Conservation (phyloP, 2,113 vertebrate species). For the Oreocharis arfaki region DNA sequence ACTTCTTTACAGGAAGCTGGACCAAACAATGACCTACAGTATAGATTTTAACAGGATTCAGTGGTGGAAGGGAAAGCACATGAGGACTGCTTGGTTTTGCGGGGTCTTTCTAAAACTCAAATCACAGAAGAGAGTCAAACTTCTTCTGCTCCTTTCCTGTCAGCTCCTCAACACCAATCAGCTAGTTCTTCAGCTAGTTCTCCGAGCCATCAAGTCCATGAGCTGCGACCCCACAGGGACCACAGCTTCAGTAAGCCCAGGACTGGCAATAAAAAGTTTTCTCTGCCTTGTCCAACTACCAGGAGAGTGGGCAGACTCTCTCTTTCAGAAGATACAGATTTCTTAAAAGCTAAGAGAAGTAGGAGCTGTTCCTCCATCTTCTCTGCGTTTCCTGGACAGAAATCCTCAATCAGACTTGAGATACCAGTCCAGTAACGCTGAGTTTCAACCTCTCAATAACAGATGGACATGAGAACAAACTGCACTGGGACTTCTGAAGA, state of each 20-base stretch:
- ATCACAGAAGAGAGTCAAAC: neutral
- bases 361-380: neutral
- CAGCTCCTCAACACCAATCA: neutral
- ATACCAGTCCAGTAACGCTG: neutral
- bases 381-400: neutral
- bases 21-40: neutral
- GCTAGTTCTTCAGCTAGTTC: neutral
- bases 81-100: neutral
- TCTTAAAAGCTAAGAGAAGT: neutral
- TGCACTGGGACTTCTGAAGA: neutral
- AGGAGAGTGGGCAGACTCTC: neutral
- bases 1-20: neutral
- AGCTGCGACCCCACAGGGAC: neutral
- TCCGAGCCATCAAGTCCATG: neutral
- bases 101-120: neutral
- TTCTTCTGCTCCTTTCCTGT: neutral
- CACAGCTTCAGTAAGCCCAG: neutral
- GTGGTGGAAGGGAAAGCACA: rapidly evolving
- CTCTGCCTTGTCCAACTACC: neutral
- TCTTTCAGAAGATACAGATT: neutral
- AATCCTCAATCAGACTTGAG: neutral
- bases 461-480: neutral
- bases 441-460: neutral
- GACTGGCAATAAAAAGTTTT: neutral
- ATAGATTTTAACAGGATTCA: neutral